Evolutionary conservation across 1,140 invertebrate species (phyloP), one percentile per base, ranked within the genome.

Genomic region (Macrocentrus cingulum): DNA sequence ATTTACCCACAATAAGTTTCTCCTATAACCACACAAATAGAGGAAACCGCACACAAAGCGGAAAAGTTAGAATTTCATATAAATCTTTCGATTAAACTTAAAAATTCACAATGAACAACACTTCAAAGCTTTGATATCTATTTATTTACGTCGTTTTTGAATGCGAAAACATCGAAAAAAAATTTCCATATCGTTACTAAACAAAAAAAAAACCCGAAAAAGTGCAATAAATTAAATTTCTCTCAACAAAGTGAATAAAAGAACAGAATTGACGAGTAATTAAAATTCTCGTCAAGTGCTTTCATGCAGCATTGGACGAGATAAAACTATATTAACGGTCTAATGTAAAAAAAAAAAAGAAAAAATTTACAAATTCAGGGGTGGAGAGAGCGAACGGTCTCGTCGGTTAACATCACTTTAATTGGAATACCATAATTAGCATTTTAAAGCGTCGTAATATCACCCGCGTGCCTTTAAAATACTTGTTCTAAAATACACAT

Each of bases 361-460:
- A 49, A 20, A 49, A 49, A 25, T 49, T 49, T 16, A 16, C 29
- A 49, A 25, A 25, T 25, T 25, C 32, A 5, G 57, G 61, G 2
- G 70, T 29, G 20, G 20, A 6, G 7, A 23, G 13, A 4, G 46
- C n/a, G 7, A 1, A 1, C 11, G 36, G 36, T 13, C 36, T n/a
- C 36, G 36, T 39, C 8, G 36, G 55, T 15, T 50, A 60, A 45
- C 65, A 65, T 61, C 63, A 57, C 63, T 67, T 69, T 69, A 70
- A 70, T 70, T 67, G 66, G 68, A 68, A 71, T 69, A 70, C 67
- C 63, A 61, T 68, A 70, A 71, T 71, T 71, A 56, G 48, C 49
- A 62, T 63, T 56, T 60, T 52, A 54, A 55, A 39, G 29, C 46
- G 23, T 46, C 55, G 54, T 61, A 61, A 63, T 57, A 57, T 63